phyloP scores from a whole-genome alignment of 2,113 vertebrate species.

The Hemiprocne comata region DNA sequence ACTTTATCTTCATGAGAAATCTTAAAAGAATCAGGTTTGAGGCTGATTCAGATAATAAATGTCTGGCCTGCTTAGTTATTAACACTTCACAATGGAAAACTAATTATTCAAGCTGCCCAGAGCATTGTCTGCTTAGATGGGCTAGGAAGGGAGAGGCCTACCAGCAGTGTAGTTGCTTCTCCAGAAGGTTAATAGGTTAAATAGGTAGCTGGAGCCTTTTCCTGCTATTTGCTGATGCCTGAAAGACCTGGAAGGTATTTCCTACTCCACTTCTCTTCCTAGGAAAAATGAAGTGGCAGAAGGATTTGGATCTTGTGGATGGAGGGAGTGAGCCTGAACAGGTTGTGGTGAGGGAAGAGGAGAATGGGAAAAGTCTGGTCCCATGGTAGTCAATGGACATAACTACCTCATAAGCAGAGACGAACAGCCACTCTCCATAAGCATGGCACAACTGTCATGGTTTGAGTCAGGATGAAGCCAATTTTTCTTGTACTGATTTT shows the following conservation, averaged over 20 bases:
- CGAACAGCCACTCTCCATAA: neutral
- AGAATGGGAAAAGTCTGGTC: neutral
- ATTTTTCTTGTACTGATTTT: too few species aligned
- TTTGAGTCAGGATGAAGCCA: too few species aligned
- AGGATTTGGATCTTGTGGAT: neutral
- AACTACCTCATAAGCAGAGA: neutral
- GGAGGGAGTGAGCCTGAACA: neutral
- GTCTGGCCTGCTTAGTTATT: neutral
- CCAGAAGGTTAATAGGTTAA: neutral
- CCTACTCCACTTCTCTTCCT: neutral
- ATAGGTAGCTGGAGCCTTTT: neutral
- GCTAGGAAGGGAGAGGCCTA: neutral
- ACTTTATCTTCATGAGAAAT: neutral
- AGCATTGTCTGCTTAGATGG: neutral
- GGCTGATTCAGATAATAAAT: neutral
- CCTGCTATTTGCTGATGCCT: neutral
- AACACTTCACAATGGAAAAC: neutral
- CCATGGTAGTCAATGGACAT: neutral
- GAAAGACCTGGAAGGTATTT: neutral
- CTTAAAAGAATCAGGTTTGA: neutral
- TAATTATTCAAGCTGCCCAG: neutral
- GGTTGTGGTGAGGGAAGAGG: neutral
- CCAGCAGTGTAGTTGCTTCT: neutral
- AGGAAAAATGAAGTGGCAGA: neutral
- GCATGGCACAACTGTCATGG: rapidly evolving